Evolutionary conservation across 2,797 vertebrate genomes (phyloP), one percentile per base, ranked within the genome.

Genomic region (Poecilia wingei): DNA sequence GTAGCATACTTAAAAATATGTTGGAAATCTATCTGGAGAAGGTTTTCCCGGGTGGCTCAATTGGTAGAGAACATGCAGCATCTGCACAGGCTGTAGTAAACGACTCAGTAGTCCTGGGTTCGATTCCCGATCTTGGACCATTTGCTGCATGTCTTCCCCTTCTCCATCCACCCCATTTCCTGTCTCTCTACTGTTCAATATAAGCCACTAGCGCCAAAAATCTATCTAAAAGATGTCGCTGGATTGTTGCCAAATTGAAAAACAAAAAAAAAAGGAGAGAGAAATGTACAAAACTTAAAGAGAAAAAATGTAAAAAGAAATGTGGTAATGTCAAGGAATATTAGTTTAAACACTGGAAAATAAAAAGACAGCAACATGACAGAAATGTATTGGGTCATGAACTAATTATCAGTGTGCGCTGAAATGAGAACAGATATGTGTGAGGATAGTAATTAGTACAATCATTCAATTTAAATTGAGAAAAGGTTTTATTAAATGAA

Each of bases 381-480:
- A 28, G 10, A 70, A 43, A 70, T n/a, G 0, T 43, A 70, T 45
- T 45, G 68, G 45, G 22, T n/a, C 68, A 75, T 69, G 68, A 72
- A 72, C 64, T 69, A 57, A 82, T 64, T 69, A 68, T 69, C 72
- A 33, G 25, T 70, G 61, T 55, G n/a, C n/a, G 46, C n/a, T 25
- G 49, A 81, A 81, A 79, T 10, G 72, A 64, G 39, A 75, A 75
- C 25, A 78, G 6, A 82, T 47, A 45, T 33, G 57, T 28, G 73
- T 43, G 55, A 77, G 33, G 75, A 78, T 39, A 8, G 22, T n/a
- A 66, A 64, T 81, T 70, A 79, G 49, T n/a, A 72, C 70, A 80
- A 82, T 71, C 72, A 77, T 72, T 75, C 51, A 45, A 55, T 80
- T 55, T 59, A 13, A 77, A 82, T 61, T 59, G 0, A 84, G 61